Conservation (phyloP, 53 echinoderm and acorn worm genomes). For the Paracentrotus lividus region DNA sequence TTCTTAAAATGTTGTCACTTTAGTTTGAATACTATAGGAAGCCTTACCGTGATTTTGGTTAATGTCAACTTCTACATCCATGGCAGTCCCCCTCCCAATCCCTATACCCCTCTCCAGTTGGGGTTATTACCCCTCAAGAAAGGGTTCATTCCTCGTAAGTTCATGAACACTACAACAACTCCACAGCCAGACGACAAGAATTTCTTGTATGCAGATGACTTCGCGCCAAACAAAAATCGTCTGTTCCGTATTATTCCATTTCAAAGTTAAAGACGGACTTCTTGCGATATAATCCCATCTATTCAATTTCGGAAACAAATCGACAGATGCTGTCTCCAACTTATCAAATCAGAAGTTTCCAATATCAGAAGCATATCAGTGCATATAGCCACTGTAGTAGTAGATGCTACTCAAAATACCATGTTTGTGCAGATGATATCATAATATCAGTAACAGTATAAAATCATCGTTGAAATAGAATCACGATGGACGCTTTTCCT, state of each 20-base stretch:
- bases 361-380: no score
- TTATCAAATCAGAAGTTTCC: not conserved
- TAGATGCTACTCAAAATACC: not conserved
- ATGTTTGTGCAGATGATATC: not conserved
- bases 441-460: not conserved
- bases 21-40: no score
- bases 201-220: not conserved
- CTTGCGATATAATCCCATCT: not conserved
- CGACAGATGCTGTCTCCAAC: not conserved
- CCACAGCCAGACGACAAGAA: not conserved
- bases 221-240: not conserved
- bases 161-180: conserved; percentile 6
- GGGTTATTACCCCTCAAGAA: conserved; percentile 1
- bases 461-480: not conserved
- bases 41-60: conserved; percentile 54
- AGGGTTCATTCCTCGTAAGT: not conserved
- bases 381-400: not conserved
- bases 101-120: not conserved
- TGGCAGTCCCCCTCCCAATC: conserved; percentile 4
- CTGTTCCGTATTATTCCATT: not conserved
- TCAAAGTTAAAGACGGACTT: not conserved
- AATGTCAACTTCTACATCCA: conserved; percentile 33
- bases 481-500: not conserved
- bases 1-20: no score
- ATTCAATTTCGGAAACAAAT: no score